A percentile compares a stretch with the other conserved stretches of the same genome.
These are phyloP conservation scores for Epinotia bilunana DNA, from an alignment of 2,888 invertebrate genomes.

Conservation along the genomic window DNA sequence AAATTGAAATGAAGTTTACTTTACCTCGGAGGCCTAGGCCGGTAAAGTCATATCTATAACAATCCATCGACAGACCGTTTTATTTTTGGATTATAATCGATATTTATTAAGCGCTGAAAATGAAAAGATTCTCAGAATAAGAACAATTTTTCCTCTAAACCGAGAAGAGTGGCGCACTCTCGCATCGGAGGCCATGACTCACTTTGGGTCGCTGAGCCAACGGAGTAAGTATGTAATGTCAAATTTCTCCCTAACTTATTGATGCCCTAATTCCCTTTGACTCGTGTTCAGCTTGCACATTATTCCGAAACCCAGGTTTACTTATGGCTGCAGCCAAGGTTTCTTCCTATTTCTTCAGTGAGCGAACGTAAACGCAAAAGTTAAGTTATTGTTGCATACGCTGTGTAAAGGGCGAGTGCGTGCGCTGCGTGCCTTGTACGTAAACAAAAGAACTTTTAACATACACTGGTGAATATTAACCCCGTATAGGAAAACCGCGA, in stretches of 20 bases:
- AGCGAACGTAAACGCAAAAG: conserved; percentile 48
- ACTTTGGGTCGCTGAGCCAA: too few relatives aligned
- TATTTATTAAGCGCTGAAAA: too few relatives aligned
- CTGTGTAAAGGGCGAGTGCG: conserved; percentile 56
- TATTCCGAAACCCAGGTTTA: not conserved
- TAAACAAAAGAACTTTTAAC: conserved; percentile 72
- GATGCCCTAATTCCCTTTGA: not conserved
- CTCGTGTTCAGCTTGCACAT: not conserved
- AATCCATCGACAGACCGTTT: too few relatives aligned
- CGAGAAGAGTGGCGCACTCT: too few relatives aligned
- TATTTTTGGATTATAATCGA: too few relatives aligned
- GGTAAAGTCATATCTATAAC: too few relatives aligned
- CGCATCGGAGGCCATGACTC: too few relatives aligned
- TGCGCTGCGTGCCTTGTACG: conserved; percentile 68
- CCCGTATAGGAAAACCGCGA: conserved; percentile 43
- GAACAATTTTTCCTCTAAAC: too few relatives aligned
- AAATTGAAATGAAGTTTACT: too few relatives aligned
- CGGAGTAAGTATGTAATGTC: too few relatives aligned
- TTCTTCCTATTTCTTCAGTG: conserved; percentile 19
- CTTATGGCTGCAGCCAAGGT: conserved; percentile 12
- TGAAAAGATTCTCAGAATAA: too few relatives aligned
- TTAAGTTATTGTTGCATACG: conserved; percentile 40
- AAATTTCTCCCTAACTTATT: not conserved
- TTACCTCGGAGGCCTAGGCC: too few relatives aligned
- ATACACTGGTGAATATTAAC: conserved; percentile 65